Evolutionary conservation across 2,888 invertebrate species (phyloP).

Genomic region (Girardia tigrina): DNA sequence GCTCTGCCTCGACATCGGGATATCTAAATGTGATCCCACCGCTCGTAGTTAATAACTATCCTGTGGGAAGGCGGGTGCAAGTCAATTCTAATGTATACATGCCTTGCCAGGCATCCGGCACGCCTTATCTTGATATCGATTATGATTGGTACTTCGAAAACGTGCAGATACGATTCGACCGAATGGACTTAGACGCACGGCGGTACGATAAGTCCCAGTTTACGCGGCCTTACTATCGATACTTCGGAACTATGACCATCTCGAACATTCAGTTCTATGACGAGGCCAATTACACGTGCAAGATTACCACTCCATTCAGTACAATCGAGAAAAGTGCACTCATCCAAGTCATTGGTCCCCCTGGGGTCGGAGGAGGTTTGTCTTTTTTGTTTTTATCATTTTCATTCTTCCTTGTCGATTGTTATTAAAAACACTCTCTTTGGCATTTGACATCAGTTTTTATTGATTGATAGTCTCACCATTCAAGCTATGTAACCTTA

Average conservation of each 20-base stretch:
- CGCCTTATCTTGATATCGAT: conserved; percentile 71
- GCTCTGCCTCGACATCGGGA: conserved; percentile 38
- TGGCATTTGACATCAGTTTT: no score
- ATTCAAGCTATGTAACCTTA: no score
- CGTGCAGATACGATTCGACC: conserved; percentile 35
- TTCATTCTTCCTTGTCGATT: no score
- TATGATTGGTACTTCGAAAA: conserved; percentile 69
- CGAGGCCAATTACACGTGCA: conserved; percentile 36
- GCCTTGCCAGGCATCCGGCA: conserved; percentile 69
- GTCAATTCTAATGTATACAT: conserved; percentile 47
- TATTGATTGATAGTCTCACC: no score
- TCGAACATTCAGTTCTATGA: conserved; percentile 37
- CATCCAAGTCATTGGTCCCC: conserved; percentile 36
- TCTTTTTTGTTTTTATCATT: no score
- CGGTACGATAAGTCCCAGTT: conserved; percentile 36
- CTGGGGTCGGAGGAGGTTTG: conserved; percentile 35
- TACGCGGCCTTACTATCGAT: conserved; percentile 30
- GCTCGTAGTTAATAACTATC: conserved; percentile 25
- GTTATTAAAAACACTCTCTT: no score
- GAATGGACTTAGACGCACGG: conserved; percentile 36
- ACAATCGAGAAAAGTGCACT: conserved; percentile 21
- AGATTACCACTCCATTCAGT: conserved; percentile 31
- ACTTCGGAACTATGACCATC: conserved; percentile 36
- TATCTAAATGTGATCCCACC: conserved; percentile 27
- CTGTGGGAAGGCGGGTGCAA: conserved; percentile 33